These are phyloP conservation scores for Hydrotaea cyrtoneurina DNA, from an alignment of 2,888 invertebrate genomes.

Conservation along the genomic window DNA sequence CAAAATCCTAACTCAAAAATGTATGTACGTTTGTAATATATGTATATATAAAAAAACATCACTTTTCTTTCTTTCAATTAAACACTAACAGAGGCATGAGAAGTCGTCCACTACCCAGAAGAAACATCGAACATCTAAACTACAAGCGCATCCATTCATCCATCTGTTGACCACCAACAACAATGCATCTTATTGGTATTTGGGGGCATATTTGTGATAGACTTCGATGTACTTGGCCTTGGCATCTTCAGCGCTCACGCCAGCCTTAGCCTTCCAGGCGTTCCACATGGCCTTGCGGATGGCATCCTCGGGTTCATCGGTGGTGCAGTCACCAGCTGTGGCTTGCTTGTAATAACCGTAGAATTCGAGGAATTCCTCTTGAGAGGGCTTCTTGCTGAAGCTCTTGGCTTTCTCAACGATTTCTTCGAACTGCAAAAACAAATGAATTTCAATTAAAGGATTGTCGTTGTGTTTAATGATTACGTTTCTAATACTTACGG, in stretches of 20 bases:
- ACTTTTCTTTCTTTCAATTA: neutral
- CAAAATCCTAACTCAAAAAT: neutral
- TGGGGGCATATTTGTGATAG: slow-evolving; percentile 83
- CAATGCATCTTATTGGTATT: slow-evolving; percentile 77
- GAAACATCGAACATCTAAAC: slow-evolving; percentile 26
- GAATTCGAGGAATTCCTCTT: slow-evolving; percentile 89
- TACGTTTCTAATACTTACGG: slow-evolving; percentile 75
- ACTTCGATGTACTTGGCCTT: slow-evolving; percentile 90
- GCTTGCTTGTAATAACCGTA: slow-evolving; percentile 94
- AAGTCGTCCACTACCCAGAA: slow-evolving; percentile 13
- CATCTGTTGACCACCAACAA: neutral
- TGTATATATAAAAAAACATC: neutral
- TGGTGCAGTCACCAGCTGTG: slow-evolving; percentile 89
- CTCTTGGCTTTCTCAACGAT: slow-evolving; percentile 89
- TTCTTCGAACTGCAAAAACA: slow-evolving; percentile 84
- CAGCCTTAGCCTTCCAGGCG: slow-evolving; percentile 93
- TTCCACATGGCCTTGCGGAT: slow-evolving; percentile 97
- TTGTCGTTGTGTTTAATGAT: too few relatives aligned
- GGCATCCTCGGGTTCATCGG: slow-evolving; percentile 92
- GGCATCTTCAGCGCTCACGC: slow-evolving; percentile 88
- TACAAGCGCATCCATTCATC: neutral
- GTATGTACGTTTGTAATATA: neutral
- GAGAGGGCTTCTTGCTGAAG: slow-evolving; percentile 87
- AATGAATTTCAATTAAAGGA: neutral
- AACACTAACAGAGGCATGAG: neutral